Percentiles rank a stretch among this genome's conserved stretches.
Evolutionary conservation across 2,797 vertebrate genomes (phyloP).

Genomic region (Borostomias antarcticus): DNA sequence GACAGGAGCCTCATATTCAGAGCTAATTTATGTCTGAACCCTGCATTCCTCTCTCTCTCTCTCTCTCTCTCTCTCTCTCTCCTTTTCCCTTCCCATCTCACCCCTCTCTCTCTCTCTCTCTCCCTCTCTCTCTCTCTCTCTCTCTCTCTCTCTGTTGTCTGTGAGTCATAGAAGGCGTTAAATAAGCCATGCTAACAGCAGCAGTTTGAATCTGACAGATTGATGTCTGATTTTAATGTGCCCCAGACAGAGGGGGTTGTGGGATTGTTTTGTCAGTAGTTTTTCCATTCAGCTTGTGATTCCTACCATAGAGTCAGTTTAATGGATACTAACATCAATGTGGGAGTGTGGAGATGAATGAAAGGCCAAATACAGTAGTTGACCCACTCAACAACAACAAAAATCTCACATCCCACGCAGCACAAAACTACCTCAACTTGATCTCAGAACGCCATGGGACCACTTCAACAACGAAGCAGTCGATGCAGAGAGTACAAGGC

Average conservation of each 20-base stretch:
- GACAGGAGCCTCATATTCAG: conserved; percentile 59
- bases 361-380: not conserved
- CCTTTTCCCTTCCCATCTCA: not conserved
- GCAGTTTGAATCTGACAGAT: conserved; percentile 48
- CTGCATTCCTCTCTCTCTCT: conserved; percentile 55
- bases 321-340: not conserved
- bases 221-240: conserved; percentile 36
- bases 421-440: not conserved
- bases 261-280: conserved; percentile 27
- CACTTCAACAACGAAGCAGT: not conserved
- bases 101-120: conserved; percentile 9
- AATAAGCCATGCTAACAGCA: conserved; percentile 49
- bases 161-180: conserved; percentile 43
- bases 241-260: conserved; percentile 21
- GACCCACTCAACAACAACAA: no score
- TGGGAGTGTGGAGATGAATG: not conserved
- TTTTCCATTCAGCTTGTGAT: conserved; percentile 28
- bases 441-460: not conserved
- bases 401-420: not conserved
- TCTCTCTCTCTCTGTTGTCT: conserved; percentile 25
- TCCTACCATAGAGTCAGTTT: not conserved
- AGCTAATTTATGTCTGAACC: conserved; percentile 65
- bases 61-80: conserved; percentile 7
- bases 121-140: not conserved
- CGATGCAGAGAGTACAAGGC: not conserved